phyloP scores from a whole-genome alignment of 2,888 invertebrate species.

The Zygaena filipendulae region DNA sequence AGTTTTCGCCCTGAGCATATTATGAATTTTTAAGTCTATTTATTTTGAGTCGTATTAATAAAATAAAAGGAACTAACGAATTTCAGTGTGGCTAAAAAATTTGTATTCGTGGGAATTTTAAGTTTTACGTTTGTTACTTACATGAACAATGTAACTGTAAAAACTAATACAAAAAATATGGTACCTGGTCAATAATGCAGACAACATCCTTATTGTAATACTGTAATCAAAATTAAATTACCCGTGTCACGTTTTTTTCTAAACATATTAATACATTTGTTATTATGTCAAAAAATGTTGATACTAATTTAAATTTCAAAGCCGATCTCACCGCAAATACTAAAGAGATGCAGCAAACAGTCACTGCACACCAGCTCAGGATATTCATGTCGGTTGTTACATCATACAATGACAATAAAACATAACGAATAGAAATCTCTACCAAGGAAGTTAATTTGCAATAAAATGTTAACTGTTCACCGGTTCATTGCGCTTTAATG shows the following conservation, averaged over 20 bases:
- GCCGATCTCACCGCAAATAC: conserved; percentile 37
- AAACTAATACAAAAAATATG: too few species aligned
- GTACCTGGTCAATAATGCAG: conserved; percentile 45
- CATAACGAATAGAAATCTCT: conserved; percentile 23
- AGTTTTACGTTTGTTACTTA: conserved; percentile 8
- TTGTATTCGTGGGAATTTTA: too few species aligned
- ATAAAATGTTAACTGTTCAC: conserved; percentile 29
- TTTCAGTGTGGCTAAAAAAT: too few species aligned
- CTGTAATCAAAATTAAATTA: conserved; percentile 32
- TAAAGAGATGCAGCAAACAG: conserved; percentile 24
- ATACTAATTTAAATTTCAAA: conserved; percentile 7
- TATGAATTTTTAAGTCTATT: too few species aligned
- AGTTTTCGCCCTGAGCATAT: too few species aligned
- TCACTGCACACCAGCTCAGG: conserved; percentile 37
- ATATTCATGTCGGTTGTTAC: conserved; percentile 42
- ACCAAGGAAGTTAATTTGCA: conserved; percentile 22
- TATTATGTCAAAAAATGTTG: conserved; percentile 10
- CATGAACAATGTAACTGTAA: too few species aligned
- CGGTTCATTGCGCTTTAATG: conserved; percentile 31
- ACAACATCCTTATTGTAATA: conserved; percentile 41
- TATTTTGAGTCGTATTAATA: too few species aligned
- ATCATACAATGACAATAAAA: conserved; percentile 27
- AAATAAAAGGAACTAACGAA: too few species aligned
- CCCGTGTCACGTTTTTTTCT: too few species aligned
- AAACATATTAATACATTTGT: conserved; percentile 13